Evolutionary conservation across 2,797 vertebrate genomes (phyloP), one percentile per base, ranked within the genome.

Genomic region (Myripristis jacobus): DNA sequence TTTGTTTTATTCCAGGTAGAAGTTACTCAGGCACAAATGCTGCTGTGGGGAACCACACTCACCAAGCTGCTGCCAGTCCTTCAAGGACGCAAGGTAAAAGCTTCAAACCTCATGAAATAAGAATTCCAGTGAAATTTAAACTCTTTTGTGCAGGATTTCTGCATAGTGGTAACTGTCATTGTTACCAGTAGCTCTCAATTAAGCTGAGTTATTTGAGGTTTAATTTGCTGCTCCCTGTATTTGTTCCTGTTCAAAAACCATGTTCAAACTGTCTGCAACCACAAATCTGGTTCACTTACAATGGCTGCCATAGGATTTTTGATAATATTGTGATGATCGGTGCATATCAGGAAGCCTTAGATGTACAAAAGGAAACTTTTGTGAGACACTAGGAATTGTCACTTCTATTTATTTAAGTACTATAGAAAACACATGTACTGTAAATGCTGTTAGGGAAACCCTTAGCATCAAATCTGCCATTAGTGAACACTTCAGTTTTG

Each of bases 21-120:
- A 8, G 3, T 21, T 1, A 0, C 0, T 9, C 53, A 25, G 8
- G 0, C 24, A 4, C 0, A 7, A 0, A 0, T 69, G 2, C 0
- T 55, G 0, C 1, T 27, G 0, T 0, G 10, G 1, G 4, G 2
- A 0, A 0, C 7, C 0, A 0, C 16, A 0, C 0, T 11, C 0
- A 0, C 10, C 8, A 22, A 60, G 34, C 12, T 24, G 21, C 0
- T 7, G 0, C 0, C 21, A 0, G 0, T 9, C 6, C 3, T 51
- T 19, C 29, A 41, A 6, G 0, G 51, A 1, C 3, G 12, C 15
- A 4, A 22, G 36, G 70, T 77, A 59, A 8, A 25, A 66, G 12
- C 12, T 21, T 25, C 9, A 31, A 29, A 44, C 41, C 5, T 48
- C 11, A 15, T 55, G 2, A 47, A 6, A n/a, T 24, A 19, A 12